Conservation (phyloP, 2,113 vertebrate genomes). For the Antigone vipio region DNA sequence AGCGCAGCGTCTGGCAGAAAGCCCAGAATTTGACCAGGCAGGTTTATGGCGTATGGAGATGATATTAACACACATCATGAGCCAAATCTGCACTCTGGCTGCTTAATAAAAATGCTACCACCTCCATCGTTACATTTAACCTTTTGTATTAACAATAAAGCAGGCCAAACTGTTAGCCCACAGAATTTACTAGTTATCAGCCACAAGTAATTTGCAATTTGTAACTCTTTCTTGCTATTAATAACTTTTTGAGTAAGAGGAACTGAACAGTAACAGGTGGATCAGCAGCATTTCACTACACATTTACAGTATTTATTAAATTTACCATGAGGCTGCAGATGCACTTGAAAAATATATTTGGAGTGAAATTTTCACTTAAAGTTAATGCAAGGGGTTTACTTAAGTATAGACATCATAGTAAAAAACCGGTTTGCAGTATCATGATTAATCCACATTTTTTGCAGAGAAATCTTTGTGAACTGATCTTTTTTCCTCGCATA, state of each 20-base stretch:
- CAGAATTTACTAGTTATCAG: not conserved
- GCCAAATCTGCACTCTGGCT: not conserved
- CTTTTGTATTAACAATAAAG: slow-evolving; percentile 5
- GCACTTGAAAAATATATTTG: not conserved
- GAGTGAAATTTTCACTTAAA: not conserved
- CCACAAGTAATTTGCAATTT: not conserved
- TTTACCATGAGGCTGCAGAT: not conserved
- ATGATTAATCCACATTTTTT: not conserved
- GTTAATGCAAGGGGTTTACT: not conserved
- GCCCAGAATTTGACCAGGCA: slow-evolving; percentile 35
- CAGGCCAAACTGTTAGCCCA: not conserved
- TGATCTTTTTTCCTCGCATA: not conserved
- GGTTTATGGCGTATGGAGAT: not conserved
- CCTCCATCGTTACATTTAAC: not conserved
- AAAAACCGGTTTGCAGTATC: not conserved
- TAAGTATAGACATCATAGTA: not conserved
- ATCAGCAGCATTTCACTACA: not conserved
- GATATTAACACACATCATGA: slow-evolving; percentile 35
- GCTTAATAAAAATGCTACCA: slow-evolving; percentile 22
- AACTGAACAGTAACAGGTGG: not conserved
- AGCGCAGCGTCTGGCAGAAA: slow-evolving; percentile 23
- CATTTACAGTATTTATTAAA: not conserved
- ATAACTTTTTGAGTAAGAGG: not conserved
- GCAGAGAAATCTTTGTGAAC: not conserved
- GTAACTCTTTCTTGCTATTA: not conserved